phyloP scores from a whole-genome alignment of 2,888 invertebrate species.

The Sipunculus nudus region DNA sequence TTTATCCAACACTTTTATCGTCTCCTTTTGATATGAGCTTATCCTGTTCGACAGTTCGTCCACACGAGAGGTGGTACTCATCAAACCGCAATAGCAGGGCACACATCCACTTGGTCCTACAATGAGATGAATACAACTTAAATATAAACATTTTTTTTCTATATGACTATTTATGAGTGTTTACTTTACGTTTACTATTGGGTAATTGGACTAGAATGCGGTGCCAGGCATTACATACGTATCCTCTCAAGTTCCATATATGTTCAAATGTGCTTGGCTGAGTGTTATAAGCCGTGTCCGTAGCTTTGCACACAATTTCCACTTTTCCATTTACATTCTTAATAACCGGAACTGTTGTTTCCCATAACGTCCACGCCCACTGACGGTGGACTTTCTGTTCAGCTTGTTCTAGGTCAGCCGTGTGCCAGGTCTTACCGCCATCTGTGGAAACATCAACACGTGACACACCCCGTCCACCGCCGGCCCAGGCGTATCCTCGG shows the following conservation, averaged over 20 bases:
- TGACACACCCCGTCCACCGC: conserved; percentile 86
- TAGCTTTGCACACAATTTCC: conserved; percentile 91
- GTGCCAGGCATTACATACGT: conserved; percentile 94
- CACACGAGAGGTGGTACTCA: too few species aligned
- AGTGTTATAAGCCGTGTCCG: conserved; percentile 83
- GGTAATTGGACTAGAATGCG: too few species aligned
- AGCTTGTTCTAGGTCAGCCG: conserved; percentile 69
- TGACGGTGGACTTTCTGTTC: conserved; percentile 49
- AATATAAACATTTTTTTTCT: too few species aligned
- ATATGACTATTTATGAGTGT: too few species aligned
- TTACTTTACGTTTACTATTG: too few species aligned
- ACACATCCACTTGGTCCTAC: too few species aligned
- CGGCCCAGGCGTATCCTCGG: conserved; percentile 76
- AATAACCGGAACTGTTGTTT: conserved; percentile 72
- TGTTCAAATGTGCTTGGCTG: conserved; percentile 91
- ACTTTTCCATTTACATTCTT: conserved; percentile 54
- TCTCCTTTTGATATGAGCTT: too few species aligned
- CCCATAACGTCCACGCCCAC: conserved; percentile 93
- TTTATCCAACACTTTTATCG: too few species aligned
- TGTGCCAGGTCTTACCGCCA: conserved; percentile 84
- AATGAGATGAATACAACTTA: too few species aligned
- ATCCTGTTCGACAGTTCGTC: too few species aligned
- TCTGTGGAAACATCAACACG: conserved; percentile 91
- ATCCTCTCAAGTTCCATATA: conserved; percentile 96
- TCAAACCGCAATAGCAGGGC: too few species aligned